Conservation (phyloP, 2,113 vertebrate genomes). For the Spilogale gracilis region DNA sequence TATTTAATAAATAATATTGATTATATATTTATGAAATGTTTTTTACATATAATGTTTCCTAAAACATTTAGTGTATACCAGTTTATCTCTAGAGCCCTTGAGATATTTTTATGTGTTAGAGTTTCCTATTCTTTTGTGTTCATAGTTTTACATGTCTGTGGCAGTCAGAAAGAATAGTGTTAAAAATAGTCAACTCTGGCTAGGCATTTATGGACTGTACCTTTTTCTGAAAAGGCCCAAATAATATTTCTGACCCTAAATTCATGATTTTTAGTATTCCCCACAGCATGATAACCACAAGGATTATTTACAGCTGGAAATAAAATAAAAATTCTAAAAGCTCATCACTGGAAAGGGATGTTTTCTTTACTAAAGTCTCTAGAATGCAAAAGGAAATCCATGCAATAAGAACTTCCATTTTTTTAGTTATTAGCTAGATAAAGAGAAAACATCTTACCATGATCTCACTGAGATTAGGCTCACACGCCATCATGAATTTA, state of each 20-base stretch:
- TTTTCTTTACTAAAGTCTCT: slow-evolving; percentile 62
- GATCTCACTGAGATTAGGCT: slow-evolving; percentile 4
- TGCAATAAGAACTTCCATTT: slow-evolving; percentile 51
- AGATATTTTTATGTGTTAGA: neutral
- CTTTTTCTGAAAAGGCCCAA: slow-evolving; percentile 29
- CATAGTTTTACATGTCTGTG: neutral
- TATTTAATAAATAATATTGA: neutral
- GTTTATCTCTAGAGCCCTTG: neutral
- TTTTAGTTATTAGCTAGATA: slow-evolving; percentile 57
- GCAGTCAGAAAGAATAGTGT: neutral
- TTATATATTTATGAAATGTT: neutral
- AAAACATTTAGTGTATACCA: neutral
- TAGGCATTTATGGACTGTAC: slow-evolving; percentile 2
- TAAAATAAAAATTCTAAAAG: slow-evolving; percentile 61
- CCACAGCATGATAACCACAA: neutral
- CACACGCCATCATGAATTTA: neutral
- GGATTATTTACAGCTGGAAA: slow-evolving; percentile 72
- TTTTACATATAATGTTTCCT: neutral
- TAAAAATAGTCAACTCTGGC: neutral
- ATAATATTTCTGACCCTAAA: slow-evolving; percentile 19
- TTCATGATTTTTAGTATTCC: slow-evolving; percentile 35
- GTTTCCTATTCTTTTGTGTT: neutral
- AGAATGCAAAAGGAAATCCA: slow-evolving; percentile 71
- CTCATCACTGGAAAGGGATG: slow-evolving; percentile 49
- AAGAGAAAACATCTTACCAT: slow-evolving; percentile 34